Conservation (phyloP, 2,888 invertebrate species). For the Mimas tiliae region DNA sequence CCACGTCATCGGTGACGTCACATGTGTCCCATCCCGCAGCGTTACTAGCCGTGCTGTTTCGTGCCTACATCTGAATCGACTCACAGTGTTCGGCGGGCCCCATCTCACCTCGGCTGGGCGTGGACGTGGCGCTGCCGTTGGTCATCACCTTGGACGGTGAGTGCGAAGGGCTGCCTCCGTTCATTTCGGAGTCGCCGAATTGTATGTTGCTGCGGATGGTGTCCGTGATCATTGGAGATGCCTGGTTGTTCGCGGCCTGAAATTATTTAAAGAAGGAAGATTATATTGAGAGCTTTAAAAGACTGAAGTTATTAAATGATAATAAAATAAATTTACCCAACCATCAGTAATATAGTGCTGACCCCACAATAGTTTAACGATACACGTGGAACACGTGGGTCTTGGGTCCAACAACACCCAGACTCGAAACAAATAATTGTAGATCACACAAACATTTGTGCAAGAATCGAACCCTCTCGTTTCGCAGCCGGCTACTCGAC, state of each 20-base stretch:
- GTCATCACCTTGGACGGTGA: constrained; percentile 62
- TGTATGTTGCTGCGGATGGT: constrained; percentile 86
- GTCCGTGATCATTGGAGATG: constrained; percentile 84
- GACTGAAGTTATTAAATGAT: neutral
- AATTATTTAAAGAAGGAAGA: constrained; percentile 41
- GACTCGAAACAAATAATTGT: too few species aligned
- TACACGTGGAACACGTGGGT: too few species aligned
- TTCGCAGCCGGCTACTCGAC: too few species aligned
- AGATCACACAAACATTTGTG: too few species aligned
- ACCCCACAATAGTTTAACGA: too few species aligned
- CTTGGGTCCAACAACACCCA: too few species aligned
- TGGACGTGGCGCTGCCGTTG: constrained; percentile 73
- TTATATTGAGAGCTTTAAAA: neutral
- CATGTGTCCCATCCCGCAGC: constrained; percentile 39
- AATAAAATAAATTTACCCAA: too few species aligned
- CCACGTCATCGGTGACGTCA: constrained; percentile 30
- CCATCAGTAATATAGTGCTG: too few species aligned
- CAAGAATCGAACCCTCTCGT: too few species aligned
- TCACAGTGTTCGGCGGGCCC: constrained; percentile 77
- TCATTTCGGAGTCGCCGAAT: constrained; percentile 76
- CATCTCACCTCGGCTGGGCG: constrained; percentile 82
- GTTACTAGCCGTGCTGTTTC: constrained; percentile 61
- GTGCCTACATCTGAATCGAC: constrained; percentile 75
- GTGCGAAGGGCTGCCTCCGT: constrained; percentile 67
- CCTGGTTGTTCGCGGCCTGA: constrained; percentile 73